Evolutionary conservation across 2,113 vertebrate genomes (phyloP).

Genomic region (Puntigrus tetrazona): DNA sequence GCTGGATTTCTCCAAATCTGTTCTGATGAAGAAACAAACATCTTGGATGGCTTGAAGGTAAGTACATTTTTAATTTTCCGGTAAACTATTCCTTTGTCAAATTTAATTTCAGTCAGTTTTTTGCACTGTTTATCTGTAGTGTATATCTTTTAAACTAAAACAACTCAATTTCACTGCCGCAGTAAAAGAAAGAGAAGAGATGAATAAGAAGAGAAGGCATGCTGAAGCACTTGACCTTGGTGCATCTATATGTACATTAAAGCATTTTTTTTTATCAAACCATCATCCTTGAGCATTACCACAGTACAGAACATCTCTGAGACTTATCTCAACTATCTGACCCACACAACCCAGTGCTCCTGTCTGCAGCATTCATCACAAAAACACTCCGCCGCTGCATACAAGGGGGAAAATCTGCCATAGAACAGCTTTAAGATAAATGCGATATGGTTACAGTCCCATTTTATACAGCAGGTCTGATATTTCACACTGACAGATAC

Average conservation of each 20-base stretch:
- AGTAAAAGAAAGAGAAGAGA: background rate
- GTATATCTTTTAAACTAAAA: background rate
- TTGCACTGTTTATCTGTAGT: background rate
- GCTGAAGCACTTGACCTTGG: background rate
- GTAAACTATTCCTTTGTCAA: background rate
- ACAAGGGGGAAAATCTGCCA: background rate
- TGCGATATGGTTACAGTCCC: background rate
- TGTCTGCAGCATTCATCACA: background rate
- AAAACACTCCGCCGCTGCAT: background rate
- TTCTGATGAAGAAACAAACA: background rate
- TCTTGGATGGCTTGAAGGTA: background rate
- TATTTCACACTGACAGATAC: background rate
- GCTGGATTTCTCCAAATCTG: background rate
- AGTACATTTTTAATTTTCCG: no score
- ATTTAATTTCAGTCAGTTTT: background rate
- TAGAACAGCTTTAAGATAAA: slow-evolving; percentile 2
- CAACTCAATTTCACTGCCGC: background rate
- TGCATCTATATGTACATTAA: background rate
- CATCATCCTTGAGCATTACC: background rate
- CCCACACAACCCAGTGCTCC: background rate
- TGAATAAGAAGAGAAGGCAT: background rate
- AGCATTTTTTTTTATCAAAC: background rate
- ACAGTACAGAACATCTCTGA: background rate
- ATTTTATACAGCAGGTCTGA: background rate
- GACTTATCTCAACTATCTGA: background rate